These are phyloP conservation scores for Chromis chromis DNA, from an alignment of 2,797 vertebrate species.

Conservation along the genomic window DNA sequence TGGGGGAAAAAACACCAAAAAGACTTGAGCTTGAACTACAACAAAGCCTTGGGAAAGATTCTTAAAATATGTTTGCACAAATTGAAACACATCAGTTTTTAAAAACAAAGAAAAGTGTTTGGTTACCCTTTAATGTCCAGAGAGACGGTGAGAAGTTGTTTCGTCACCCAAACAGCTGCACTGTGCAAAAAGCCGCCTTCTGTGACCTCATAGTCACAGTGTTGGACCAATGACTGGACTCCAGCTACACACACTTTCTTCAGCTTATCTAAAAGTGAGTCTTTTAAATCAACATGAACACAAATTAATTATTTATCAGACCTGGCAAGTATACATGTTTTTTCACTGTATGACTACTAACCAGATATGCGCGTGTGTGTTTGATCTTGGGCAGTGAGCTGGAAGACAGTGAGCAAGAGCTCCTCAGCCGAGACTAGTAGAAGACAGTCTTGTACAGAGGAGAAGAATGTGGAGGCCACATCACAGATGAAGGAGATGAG, in stretches of 20 bases:
- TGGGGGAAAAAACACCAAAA: conserved; percentile 27
- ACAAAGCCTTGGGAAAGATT: background rate
- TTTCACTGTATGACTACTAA: conserved; percentile 58
- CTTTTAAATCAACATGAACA: conserved; percentile 74
- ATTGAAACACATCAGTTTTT: background rate
- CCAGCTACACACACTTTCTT: conserved; percentile 90
- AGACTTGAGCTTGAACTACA: background rate
- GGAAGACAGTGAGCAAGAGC: conserved; percentile 93
- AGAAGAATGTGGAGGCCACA: conserved; percentile 93
- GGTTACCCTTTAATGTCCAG: conserved; percentile 89
- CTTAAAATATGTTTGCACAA: background rate
- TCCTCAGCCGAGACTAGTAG: conserved; percentile 92
- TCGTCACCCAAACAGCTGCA: conserved; percentile 91
- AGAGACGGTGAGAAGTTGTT: conserved; percentile 85
- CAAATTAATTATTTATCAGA: background rate
- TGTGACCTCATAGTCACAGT: conserved; percentile 77
- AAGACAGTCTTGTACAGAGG: conserved; percentile 89
- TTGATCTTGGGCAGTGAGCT: conserved; percentile 91
- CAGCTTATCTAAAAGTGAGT: conserved; percentile 89
- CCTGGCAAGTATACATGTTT: background rate
- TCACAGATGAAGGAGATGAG: conserved; percentile 94
- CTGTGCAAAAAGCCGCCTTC: conserved; percentile 88
- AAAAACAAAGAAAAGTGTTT: background rate
- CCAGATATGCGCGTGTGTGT: conserved; percentile 88
- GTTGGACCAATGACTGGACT: conserved; percentile 87